A percentile compares a stretch with the other conserved stretches of the same genome.
phyloP scores from a whole-genome alignment of 2,888 invertebrate genomes.

The Asteroscopus sphinx region DNA sequence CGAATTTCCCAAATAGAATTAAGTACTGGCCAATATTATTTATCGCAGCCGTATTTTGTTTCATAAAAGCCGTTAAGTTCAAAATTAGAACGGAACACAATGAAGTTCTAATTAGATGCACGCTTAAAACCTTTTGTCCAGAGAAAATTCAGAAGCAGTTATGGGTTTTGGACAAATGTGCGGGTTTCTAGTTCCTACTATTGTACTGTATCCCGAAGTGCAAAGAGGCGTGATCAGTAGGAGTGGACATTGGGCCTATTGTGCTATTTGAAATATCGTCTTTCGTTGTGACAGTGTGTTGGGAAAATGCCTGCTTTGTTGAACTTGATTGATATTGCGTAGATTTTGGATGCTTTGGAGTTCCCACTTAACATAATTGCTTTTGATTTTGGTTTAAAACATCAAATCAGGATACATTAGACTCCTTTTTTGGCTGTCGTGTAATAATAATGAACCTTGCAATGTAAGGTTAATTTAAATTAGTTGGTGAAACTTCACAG shows the following conservation, averaged over 20 bases:
- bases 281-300: conserved; percentile 51
- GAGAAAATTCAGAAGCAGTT: conserved; percentile 58
- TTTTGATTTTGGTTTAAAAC: background rate
- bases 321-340: conserved; percentile 47
- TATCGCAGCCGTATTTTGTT: conserved; percentile 27
- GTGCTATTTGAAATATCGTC: conserved; percentile 57
- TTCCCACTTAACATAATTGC: too few relatives aligned
- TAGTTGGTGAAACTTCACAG: too few relatives aligned
- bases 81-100: conserved; percentile 19
- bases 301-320: conserved; percentile 55
- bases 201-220: conserved; percentile 45
- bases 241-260: conserved; percentile 45
- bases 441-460: too few relatives aligned
- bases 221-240: conserved; percentile 51
- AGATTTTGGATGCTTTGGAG: conserved; percentile 24
- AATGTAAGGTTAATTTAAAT: too few relatives aligned
- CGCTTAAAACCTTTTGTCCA: conserved; percentile 39
- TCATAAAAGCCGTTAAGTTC: conserved; percentile 24
- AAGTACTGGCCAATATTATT: conserved; percentile 42
- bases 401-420: background rate
- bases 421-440: too few relatives aligned
- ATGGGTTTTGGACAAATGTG: conserved; percentile 37
- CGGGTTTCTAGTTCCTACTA: conserved; percentile 25
- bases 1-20: conserved; percentile 19
- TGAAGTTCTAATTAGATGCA: conserved; percentile 40